A percentile compares a stretch with the other conserved stretches of the same genome.
These are phyloP conservation scores for Heloderma charlesbogerti DNA, from an alignment of 2,113 vertebrate species.

Conservation along the genomic window DNA sequence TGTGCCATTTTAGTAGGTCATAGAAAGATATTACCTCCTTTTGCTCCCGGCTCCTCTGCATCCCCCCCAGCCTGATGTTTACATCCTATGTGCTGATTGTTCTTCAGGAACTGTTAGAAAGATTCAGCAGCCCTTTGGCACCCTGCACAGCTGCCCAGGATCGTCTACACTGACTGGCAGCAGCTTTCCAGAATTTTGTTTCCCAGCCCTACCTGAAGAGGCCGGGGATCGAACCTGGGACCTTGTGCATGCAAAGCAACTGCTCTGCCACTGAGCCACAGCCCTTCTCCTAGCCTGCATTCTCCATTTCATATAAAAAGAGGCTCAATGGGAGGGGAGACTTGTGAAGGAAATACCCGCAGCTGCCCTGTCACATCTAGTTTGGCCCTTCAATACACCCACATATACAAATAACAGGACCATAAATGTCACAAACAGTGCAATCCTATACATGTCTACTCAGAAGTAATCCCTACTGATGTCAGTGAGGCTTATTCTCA, in stretches of 20 bases:
- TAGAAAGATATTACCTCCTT: not conserved
- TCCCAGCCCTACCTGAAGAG: not conserved
- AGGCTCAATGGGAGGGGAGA: not conserved
- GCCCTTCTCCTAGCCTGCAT: too few relatives aligned
- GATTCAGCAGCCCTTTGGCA: not conserved
- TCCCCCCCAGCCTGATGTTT: not conserved
- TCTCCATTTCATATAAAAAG: not conserved
- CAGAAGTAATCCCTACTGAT: too few relatives aligned
- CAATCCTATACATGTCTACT: too few relatives aligned
- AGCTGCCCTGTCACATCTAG: too few relatives aligned
- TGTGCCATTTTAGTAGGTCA: not conserved
- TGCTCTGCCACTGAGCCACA: not conserved
- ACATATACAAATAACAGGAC: not conserved
- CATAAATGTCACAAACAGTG: not conserved
- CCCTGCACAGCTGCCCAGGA: not conserved
- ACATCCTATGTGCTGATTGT: not conserved
- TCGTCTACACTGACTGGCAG: not conserved
- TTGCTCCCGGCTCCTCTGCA: not conserved
- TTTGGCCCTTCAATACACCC: conserved; percentile 55
- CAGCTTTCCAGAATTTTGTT: not conserved
- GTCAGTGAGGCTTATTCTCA: too few relatives aligned
- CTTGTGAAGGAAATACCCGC: not conserved
- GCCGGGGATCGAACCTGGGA: not conserved
- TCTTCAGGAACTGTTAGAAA: not conserved
- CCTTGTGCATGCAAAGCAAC: not conserved